Evolutionary conservation across 2,797 vertebrate genomes (phyloP), one percentile per base, ranked within the genome.

Genomic region (Thamnophis elegans): DNA sequence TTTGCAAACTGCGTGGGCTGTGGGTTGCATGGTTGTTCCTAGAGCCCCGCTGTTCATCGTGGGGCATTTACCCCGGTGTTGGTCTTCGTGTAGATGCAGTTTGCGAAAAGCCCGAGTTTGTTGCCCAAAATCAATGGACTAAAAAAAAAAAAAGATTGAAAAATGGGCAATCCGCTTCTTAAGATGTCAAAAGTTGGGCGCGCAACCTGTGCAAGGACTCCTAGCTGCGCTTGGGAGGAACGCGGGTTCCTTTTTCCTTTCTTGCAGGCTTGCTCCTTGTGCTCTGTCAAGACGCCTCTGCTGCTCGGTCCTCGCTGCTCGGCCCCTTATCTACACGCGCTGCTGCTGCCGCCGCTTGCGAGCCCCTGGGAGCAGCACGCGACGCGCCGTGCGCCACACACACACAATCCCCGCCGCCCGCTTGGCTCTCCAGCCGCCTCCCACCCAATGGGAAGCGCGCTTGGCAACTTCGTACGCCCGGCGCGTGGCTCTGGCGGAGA

Each of bases 321-420:
- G 97, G 97, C 97, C 97, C 98, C 98, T 98, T 98, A 98, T 98
- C 97, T 98, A 98, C 98, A 98, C 98, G 98, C 98, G 98, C 96
- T 96, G 89, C 88, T 56, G 90, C 93, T 25, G 91, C 53, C 1
- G 11, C 89, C 1, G 26, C 91, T 36, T 82, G 32, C 87, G 92
- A 58, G 89, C 90, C 85, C 90, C 93, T 56, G 4, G 22, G 92
- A 56, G 85, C 94, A 86, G 95, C 95, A 96, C 95, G 93, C 94
- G 93, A 93, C 85, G 1, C 7, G 26, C 60, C 9, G 26, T 25
- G 26, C 1, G 92, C 89, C 91, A 14, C 89, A 22, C 93, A 87
- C 8, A 51, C 65, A 85, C 25, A 12, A 25, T 7, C 25, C 36
- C 78, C 58, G 4, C 58, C 60, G 42, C 85, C 86, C 89, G 28